Base-by-base conservation (phyloP, 1,140 invertebrate genomes). In the Probaryconus sp. region DNA sequence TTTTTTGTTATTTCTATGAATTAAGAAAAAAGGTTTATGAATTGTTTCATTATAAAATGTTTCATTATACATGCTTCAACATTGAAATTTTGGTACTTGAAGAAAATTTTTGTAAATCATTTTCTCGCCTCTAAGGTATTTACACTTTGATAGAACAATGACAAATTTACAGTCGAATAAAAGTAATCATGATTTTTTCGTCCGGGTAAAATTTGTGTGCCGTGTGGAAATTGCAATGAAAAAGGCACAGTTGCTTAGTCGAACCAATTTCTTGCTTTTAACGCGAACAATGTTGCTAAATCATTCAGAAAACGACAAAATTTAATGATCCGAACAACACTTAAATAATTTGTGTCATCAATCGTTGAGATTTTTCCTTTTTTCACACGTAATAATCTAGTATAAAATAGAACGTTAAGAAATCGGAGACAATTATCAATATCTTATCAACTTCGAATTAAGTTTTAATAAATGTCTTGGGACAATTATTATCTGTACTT, bases 211-310 rank as follows among this genome's bases (percentile, higher is more conserved):
- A 16, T 30, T 11, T 65, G 43, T 64, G 60, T 45, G 40, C 60
- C 72, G 16, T 70, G 53, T 42, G 35, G 26, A 63, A 69, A 30
- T 55, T 63, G 55, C 60, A 68, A 76, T 71, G 55, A 71, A 76
- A 76, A 76, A 76, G 73, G 73, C 65, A 76, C 67, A 61, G 47
- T 70, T 70, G 30, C 38, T 70, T 69, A 53, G 67, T 76, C 53
- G 9, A 76, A 73, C 53, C 51, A 20, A 73, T 58, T 48, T 58
- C 11, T n/a, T n/a, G n/a, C n/a, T n/a, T n/a, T n/a, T n/a, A n/a
- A n/a, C n/a, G n/a, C n/a, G n/a, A n/a, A n/a, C n/a, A n/a, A n/a
- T n/a, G n/a, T n/a, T n/a, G n/a, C n/a, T n/a, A n/a, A n/a, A n/a
- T n/a, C n/a, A n/a, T n/a, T n/a, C n/a, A n/a, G n/a, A n/a, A n/a